Conservation (phyloP, 2,888 invertebrate species). For the Serripes groenlandicus region DNA sequence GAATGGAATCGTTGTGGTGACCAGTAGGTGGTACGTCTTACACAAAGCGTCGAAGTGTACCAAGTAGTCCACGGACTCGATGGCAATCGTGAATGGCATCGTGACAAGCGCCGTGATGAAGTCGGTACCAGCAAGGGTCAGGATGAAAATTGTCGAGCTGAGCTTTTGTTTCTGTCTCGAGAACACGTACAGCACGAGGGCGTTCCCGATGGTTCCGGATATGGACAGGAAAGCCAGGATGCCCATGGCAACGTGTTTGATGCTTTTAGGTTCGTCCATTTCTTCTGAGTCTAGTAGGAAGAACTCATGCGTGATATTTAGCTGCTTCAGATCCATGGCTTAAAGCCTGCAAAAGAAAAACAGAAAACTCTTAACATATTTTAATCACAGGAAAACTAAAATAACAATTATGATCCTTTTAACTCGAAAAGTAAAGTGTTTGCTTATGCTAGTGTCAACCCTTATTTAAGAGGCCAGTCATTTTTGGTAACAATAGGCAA, state of each 20-base stretch:
- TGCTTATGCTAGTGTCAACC: too few relatives aligned
- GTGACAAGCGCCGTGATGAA: conserved; percentile 82
- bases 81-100: conserved; percentile 82
- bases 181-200: conserved; percentile 83
- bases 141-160: conserved; percentile 84
- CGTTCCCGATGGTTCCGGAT: conserved; percentile 81
- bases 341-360: conserved; percentile 9
- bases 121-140: conserved; percentile 82
- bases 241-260: conserved; percentile 69
- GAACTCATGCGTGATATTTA: conserved; percentile 18
- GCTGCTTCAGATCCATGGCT: conserved; percentile 2
- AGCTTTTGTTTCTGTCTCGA: conserved; percentile 75
- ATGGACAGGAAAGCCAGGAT: conserved; percentile 76
- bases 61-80: conserved; percentile 78
- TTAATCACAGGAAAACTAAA: too few relatives aligned
- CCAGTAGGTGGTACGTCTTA: conserved; percentile 80
- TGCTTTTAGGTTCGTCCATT: conserved; percentile 59
- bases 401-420: too few relatives aligned
- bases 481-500: too few relatives aligned
- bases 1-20: conserved; percentile 82
- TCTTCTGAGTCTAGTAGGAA: conserved; percentile 19
- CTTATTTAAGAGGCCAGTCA: too few relatives aligned
- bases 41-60: conserved; percentile 76
- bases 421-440: too few relatives aligned
- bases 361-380: too few relatives aligned